Evolutionary conservation across 1,140 invertebrate genomes (phyloP), one percentile per base, ranked within the genome.

Genomic region (Drosophila leontia): DNA sequence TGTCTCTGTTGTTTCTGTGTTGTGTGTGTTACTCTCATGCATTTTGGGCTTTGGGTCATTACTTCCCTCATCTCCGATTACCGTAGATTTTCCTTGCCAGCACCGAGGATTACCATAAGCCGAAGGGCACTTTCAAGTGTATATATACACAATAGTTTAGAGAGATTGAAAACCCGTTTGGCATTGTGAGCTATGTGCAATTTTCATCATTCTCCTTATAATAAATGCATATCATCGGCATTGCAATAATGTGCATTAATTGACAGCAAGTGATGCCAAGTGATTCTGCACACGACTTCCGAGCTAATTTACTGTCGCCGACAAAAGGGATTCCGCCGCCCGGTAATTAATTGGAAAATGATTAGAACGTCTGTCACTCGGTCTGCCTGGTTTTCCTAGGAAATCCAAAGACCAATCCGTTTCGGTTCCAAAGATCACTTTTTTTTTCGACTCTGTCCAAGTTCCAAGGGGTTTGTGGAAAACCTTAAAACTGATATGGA

Each of bases 221-320:
- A 75, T 75, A 62, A 75, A 62, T 75, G 71, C 69, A 74, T 29
- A 42, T 48, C 19, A 72, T 71, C 47, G 69, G 26, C 35, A 59
- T 55, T 72, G 47, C 67, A 79, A 47, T 35, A 71, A 70, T 62
- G 19, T 23, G 13, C 15, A 70, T 48, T 77, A 71, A 71, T 72
- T 71, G 68, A n/a, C 67, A 61, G 35, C 39, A 58, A 37, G 53
- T 39, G 58, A 42, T 55, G 34, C 47, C 50, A 45, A 48, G 55
- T 19, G 32, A 65, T 59, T 51, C 75, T 29, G 50, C 69, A 75
- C 79, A 82, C 72, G 79, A 78, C 56, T 67, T 62, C 7, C 29
- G 35, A 58, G 41, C 26, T 60, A 75, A 70, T 64, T 60, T 60
- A 72, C 55, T 72, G 44, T 55, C 44, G 44, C 44, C 44, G 44